These are phyloP conservation scores for Herminia tarsipennalis DNA, from an alignment of 2,888 invertebrate genomes.

Conservation along the genomic window DNA sequence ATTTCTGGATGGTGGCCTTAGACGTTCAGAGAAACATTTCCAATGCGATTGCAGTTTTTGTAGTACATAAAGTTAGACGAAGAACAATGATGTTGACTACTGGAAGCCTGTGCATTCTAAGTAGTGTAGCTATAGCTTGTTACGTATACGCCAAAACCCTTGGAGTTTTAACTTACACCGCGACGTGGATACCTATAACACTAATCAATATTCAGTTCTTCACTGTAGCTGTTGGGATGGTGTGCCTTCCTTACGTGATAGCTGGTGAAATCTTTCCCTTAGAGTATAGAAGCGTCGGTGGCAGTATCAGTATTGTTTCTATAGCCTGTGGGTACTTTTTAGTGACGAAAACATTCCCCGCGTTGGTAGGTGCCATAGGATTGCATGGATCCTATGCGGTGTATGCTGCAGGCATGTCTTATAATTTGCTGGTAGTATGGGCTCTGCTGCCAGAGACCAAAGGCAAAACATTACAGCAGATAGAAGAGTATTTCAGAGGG, in stretches of 20 bases:
- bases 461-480: slow-evolving; percentile 87
- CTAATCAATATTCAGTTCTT: slow-evolving; percentile 79
- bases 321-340: slow-evolving; percentile 84
- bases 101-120: slow-evolving; percentile 79
- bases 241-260: slow-evolving; percentile 88
- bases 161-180: slow-evolving; percentile 48
- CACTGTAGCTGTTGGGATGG: slow-evolving; percentile 81
- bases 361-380: slow-evolving; percentile 74
- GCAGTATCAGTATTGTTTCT: slow-evolving; percentile 84
- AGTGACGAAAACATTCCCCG: slow-evolving; percentile 86
- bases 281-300: slow-evolving; percentile 84
- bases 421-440: slow-evolving; percentile 77
- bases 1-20: slow-evolving; percentile 86
- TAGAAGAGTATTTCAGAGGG: slow-evolving; percentile 83
- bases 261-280: slow-evolving; percentile 88
- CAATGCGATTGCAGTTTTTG: slow-evolving; percentile 82
- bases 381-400: slow-evolving; percentile 81
- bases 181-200: slow-evolving; percentile 69
- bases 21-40: slow-evolving; percentile 85
- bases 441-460: slow-evolving; percentile 88
- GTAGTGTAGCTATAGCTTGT: slow-evolving; percentile 78
- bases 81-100: slow-evolving; percentile 84
- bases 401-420: slow-evolving; percentile 79
- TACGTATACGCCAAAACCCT: slow-evolving; percentile 57
- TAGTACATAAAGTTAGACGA: slow-evolving; percentile 84